Evolutionary conservation across 1,140 invertebrate species (phyloP), one percentile per base, ranked within the genome.

Genomic region (Drosophila ercepeae): DNA sequence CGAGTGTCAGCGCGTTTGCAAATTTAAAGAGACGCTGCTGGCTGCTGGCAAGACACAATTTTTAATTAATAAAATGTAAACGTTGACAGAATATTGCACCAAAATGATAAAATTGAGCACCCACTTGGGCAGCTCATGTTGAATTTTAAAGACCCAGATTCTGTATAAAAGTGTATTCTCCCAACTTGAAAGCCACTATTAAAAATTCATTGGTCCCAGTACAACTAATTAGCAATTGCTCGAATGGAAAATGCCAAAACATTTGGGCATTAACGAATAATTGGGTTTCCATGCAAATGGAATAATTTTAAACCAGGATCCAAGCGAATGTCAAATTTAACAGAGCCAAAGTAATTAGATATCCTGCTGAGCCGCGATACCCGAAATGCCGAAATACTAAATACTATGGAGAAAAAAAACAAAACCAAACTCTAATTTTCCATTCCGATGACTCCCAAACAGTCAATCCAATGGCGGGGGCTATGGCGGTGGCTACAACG

Each of bases 61-160:
- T 88, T 86, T 50, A 77, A 86, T 88, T 86, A 88, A 67, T 68
- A 59, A 59, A 81, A 88, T 70, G 81, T 75, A 86, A 88, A 74
- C 82, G 61, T 64, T 54, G 67, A 44, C 81, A 60, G 23, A 69
- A 69, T 68, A 72, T 19, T 51, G 51, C 46, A 21, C 27, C 18
- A 44, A 42, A 9, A 16, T 42, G 8, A 19, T 42, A 18, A 16
- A 49, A 27, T 49, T 13, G 16, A 27, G 23, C 16, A 29, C 23
- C 46, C 68, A 64, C 50, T 45, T 21, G n/a, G 25, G 60, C 5
- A n/a, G n/a, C 9, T 11, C 9, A 27, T 29, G 7, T 8, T 18
- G 9, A 5, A 25, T 39, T 23, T 29, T 60, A 36, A 34, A 16
- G 27, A 1, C 18, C 1, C 11, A 4, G 11, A 39, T 44, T 42